Evolutionary conservation across 1,140 invertebrate species (phyloP).

Genomic region (Heliothis subflexa): DNA sequence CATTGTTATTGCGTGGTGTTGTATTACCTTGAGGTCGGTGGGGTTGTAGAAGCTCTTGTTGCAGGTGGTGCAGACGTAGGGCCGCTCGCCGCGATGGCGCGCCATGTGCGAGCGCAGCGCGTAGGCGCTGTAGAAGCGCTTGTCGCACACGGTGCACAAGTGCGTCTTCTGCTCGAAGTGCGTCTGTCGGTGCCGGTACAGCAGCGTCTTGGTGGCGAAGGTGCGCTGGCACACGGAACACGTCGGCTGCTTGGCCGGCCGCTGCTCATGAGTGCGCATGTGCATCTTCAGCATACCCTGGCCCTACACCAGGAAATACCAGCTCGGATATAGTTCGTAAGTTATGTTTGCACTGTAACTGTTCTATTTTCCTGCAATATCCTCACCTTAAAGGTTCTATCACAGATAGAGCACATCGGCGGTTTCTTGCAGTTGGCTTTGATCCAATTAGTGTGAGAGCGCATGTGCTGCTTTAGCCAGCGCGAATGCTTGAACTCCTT

Average conservation of each 20-base stretch:
- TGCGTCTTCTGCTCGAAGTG: conserved; percentile 86
- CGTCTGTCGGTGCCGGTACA: conserved; percentile 87
- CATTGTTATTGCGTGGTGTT: too few species aligned
- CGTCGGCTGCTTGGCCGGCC: conserved; percentile 85
- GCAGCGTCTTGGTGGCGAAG: conserved; percentile 87
- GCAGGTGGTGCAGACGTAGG: conserved; percentile 79
- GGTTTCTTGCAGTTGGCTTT: conserved; percentile 88
- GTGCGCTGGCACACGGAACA: conserved; percentile 87
- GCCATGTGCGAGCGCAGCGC: conserved; percentile 83
- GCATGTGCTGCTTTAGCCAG: conserved; percentile 87
- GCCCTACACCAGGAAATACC: conserved; percentile 76
- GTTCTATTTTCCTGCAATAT: background rate
- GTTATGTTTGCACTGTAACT: too few species aligned
- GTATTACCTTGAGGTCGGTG: conserved; percentile 82
- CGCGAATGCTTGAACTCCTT: conserved; percentile 87
- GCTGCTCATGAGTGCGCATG: conserved; percentile 87
- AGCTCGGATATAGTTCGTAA: background rate
- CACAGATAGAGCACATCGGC: conserved; percentile 87
- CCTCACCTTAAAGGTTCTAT: conserved; percentile 83
- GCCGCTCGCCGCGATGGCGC: conserved; percentile 80
- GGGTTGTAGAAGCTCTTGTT: conserved; percentile 84
- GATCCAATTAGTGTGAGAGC: conserved; percentile 88
- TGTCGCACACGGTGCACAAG: conserved; percentile 82
- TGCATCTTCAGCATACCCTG: conserved; percentile 88
- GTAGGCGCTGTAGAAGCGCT: conserved; percentile 84